Evolutionary conservation across 92 coral and sea anemone species (phyloP).

Genomic region (Umimayanthus chanpuru): DNA sequence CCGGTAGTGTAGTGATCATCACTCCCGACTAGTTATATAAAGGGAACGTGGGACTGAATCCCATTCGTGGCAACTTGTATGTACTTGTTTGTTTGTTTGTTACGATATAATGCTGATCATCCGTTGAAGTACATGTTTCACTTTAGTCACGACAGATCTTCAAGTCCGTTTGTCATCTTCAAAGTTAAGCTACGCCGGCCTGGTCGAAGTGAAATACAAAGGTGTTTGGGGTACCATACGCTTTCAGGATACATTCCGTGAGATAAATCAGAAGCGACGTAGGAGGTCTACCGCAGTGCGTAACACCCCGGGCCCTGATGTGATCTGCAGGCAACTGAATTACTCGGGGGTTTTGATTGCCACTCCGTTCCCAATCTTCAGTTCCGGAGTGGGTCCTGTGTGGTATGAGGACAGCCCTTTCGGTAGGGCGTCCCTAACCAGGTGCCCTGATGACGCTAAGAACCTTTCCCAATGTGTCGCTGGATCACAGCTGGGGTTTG

Average conservation of each 20-base stretch:
- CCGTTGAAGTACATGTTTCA: too few species aligned
- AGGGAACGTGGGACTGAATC: too few species aligned
- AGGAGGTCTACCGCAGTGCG: background rate
- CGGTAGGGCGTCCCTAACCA: background rate
- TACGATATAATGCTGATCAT: too few species aligned
- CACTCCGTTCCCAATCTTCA: background rate
- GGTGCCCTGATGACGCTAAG: background rate
- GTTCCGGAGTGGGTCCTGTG: slow-evolving; percentile 3
- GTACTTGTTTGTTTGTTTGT: too few species aligned
- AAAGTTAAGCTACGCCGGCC: too few species aligned
- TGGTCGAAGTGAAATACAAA: slow-evolving; percentile 13
- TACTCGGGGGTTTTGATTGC: background rate
- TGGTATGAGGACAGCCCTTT: background rate
- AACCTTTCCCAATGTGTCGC: too few species aligned
- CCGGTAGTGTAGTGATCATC: too few species aligned
- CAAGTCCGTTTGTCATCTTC: too few species aligned
- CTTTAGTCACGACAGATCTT: too few species aligned
- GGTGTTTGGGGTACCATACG: slow-evolving; percentile 14
- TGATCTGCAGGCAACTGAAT: slow-evolving; percentile 17
- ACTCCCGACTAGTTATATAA: too few species aligned
- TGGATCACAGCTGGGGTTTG: slow-evolving; percentile 20
- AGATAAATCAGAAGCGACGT: background rate
- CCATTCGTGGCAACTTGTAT: too few species aligned
- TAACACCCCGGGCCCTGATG: background rate
- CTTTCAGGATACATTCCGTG: background rate